Evolutionary conservation across 1,140 invertebrate species (phyloP).

Genomic region (Prorops nasuta): DNA sequence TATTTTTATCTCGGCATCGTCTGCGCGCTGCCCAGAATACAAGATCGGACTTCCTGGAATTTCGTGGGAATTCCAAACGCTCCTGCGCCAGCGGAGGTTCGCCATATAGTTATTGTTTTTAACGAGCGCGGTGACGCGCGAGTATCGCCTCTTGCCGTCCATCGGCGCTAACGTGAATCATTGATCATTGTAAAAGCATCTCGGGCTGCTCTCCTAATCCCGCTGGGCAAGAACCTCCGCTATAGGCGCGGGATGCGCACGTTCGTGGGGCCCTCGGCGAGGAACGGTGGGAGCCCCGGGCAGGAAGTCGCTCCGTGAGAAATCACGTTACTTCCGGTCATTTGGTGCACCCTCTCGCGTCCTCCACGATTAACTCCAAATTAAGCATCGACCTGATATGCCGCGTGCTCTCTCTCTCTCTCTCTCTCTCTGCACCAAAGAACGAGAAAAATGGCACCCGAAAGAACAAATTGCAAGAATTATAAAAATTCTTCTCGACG

Average conservation of each 20-base stretch:
- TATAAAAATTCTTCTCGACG: not conserved
- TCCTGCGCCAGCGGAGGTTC: no score
- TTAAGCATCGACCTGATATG: no score
- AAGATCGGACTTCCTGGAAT: no score
- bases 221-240: conserved; percentile 6
- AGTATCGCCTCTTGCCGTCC: not conserved
- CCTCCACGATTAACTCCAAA: conserved; percentile 20
- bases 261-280: conserved; percentile 24
- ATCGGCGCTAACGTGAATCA: no score
- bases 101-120: no score
- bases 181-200: not conserved
- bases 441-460: not conserved
- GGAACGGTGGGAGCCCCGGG: conserved; percentile 44
- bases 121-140: not conserved
- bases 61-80: no score
- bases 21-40: no score
- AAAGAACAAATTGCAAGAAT: not conserved
- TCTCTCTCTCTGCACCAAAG: not conserved
- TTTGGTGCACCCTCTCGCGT: conserved; percentile 9
- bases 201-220: not conserved
- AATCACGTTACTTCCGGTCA: conserved; percentile 40
- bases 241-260: not conserved
- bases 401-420: not conserved
- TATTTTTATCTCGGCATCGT: no score
- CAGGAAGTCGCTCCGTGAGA: conserved; percentile 51